Evolutionary conservation across 2,113 vertebrate species (phyloP).

Genomic region (Corythaixoides concolor): DNA sequence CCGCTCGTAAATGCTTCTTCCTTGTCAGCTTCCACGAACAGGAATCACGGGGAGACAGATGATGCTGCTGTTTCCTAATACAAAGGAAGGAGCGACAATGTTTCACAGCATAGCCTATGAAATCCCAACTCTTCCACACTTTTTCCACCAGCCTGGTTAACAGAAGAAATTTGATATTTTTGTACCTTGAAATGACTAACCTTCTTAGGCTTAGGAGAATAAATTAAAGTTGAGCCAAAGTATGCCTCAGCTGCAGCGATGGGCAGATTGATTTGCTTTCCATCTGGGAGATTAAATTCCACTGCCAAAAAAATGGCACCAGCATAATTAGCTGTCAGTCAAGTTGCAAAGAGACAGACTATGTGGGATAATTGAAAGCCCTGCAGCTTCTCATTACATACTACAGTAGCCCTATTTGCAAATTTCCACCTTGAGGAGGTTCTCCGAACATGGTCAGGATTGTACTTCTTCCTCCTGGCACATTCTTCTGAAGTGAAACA

Average conservation of each 20-base stretch:
- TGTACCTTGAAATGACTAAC: conserved; percentile 82
- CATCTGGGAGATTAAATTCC: conserved; percentile 91
- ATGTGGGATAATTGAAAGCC: conserved; percentile 76
- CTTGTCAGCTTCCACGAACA: background rate
- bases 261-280: conserved; percentile 91
- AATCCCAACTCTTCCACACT: conserved; percentile 50
- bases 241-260: conserved; percentile 85
- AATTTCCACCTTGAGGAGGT: conserved; percentile 67
- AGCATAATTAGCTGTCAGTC: conserved; percentile 87
- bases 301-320: conserved; percentile 77
- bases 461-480: background rate
- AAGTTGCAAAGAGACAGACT: conserved; percentile 67
- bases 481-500: conserved; percentile 27
- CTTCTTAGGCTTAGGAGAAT: conserved; percentile 87
- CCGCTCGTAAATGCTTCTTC: conserved; percentile 5
- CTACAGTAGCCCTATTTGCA: conserved; percentile 65
- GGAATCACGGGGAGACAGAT: conserved; percentile 64
- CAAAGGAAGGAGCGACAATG: background rate
- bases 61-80: conserved; percentile 21
- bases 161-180: conserved; percentile 80
- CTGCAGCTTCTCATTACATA: conserved; percentile 77
- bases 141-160: conserved; percentile 72
- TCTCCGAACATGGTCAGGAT: conserved; percentile 19
- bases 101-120: background rate
- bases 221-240: conserved; percentile 88